Evolutionary conservation across 1,140 invertebrate species (phyloP), one percentile per base, ranked within the genome.

Genomic region (Papilio dardanus): DNA sequence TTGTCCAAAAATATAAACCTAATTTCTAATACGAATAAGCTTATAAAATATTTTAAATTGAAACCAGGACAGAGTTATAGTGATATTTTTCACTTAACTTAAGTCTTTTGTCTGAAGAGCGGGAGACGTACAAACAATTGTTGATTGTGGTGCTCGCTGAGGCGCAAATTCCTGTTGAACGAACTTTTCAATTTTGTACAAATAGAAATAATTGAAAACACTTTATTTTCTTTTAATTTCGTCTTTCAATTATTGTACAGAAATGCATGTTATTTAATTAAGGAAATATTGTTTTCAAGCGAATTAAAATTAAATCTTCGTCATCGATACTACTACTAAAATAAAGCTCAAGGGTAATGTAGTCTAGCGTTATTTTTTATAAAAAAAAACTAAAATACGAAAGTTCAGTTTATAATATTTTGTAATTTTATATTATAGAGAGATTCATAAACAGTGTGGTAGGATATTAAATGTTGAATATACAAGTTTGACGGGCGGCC

Each of bases 101-200:
- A 71, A 42, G 68, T 42, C 37, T n/a, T 69, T 68, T 68, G 31
- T n/a, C 35, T 71, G 35, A 42, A 16, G 10, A 71, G 24, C 37
- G 21, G 28, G 28, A 50, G 50, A 71, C 68, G 40, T 40, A 40
- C 40, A 37, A 71, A 71, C 68, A 71, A 71, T 71, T 71, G 35
- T 50, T 71, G 68, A 71, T 71, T 71, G 40, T 50, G 24, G 21
- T 50, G 35, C 24, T 71, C 68, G 42, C 68, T 71, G 68, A 30
- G 19, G 68, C 68, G 68, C 14, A 50, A 71, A 40, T 71, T 71
- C 40, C 68, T 71, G 40, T 40, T 50, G 40, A 71, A 71, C 7
- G 40, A 71, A 71, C 68, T 71, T 50, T 71, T 71, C 68, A 71
- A 71, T 71, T 71, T 71, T 50, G 33, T 69, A 40, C 19, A 50